These are phyloP conservation scores for Scatophagus argus DNA, from an alignment of 2,113 vertebrate species.

Conservation along the genomic window DNA sequence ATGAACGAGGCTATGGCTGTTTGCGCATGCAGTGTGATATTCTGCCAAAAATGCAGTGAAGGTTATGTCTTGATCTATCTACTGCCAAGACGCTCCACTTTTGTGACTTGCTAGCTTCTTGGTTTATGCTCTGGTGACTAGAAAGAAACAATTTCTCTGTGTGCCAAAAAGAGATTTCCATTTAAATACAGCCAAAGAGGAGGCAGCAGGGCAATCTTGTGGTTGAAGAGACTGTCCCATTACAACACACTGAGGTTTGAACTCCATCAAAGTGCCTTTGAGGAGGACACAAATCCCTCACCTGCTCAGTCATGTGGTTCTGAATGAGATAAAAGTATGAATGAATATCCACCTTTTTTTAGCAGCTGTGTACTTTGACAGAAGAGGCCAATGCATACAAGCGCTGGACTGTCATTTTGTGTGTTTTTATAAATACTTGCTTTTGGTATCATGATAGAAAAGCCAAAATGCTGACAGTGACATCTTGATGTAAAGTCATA, in stretches of 20 bases:
- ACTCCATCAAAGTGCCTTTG: constrained; percentile 36
- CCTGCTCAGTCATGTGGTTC: constrained; percentile 37
- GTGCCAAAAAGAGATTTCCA: constrained; percentile 41
- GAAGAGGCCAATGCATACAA: neutral
- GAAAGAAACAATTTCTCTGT: constrained; percentile 17
- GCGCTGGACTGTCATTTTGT: neutral
- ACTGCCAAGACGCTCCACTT: constrained; percentile 48
- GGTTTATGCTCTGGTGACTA: constrained; percentile 37
- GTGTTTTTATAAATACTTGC: constrained; percentile 7
- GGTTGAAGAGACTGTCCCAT: constrained; percentile 23
- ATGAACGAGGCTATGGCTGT: constrained; percentile 55
- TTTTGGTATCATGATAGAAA: constrained; percentile 17
- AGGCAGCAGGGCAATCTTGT: constrained; percentile 3
- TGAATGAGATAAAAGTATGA: constrained; percentile 35
- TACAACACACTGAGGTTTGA: constrained; percentile 30
- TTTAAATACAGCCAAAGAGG: constrained; percentile 35
- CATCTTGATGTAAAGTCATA: constrained; percentile 12
- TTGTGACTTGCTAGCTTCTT: constrained; percentile 28
- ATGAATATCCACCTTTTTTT: constrained; percentile 15
- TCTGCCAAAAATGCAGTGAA: constrained; percentile 63
- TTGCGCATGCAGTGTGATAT: constrained; percentile 49
- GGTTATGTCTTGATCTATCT: constrained; percentile 69
- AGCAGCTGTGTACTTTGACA: constrained; percentile 4
- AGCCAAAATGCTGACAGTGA: constrained; percentile 4
- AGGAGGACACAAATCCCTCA: constrained; percentile 33